A percentile compares a stretch with the other conserved stretches of the same genome.
These are phyloP conservation scores for Unio pictorum DNA, from an alignment of 2,888 invertebrate genomes.

Conservation along the genomic window DNA sequence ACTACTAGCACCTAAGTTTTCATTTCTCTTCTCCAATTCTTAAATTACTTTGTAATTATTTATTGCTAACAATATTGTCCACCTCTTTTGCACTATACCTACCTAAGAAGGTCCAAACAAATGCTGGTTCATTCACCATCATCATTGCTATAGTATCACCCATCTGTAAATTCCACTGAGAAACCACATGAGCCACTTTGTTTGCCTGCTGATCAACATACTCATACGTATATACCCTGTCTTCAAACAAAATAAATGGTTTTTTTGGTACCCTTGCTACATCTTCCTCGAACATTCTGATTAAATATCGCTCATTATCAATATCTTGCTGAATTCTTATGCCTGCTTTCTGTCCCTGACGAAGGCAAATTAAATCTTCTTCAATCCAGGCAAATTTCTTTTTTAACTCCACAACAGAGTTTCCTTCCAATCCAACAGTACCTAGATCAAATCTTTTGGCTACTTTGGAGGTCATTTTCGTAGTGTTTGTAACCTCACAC, in stretches of 20 bases:
- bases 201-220: constrained; percentile 51
- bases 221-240: constrained; percentile 45
- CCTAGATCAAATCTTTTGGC: constrained; percentile 1
- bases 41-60: no score
- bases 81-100: constrained; percentile 2
- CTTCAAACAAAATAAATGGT: constrained; percentile 48
- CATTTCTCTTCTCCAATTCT: no score
- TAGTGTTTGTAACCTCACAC: no score
- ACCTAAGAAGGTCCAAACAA: constrained; percentile 58
- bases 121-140: constrained; percentile 53
- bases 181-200: constrained; percentile 45
- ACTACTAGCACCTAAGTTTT: no score
- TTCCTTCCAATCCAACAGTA: constrained; percentile 23
- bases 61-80: no score
- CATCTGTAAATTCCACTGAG: constrained; percentile 26
- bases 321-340: background rate
- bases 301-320: constrained; percentile 13
- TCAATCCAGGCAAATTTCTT: background rate
- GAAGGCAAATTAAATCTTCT: no score
- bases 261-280: constrained; percentile 33
- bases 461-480: no score
- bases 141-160: constrained; percentile 51
- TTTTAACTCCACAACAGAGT: constrained; percentile 26
- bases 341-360: no score
- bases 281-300: constrained; percentile 43